phyloP scores from a whole-genome alignment of 2,797 vertebrate genomes.

The Florisuga fusca region DNA sequence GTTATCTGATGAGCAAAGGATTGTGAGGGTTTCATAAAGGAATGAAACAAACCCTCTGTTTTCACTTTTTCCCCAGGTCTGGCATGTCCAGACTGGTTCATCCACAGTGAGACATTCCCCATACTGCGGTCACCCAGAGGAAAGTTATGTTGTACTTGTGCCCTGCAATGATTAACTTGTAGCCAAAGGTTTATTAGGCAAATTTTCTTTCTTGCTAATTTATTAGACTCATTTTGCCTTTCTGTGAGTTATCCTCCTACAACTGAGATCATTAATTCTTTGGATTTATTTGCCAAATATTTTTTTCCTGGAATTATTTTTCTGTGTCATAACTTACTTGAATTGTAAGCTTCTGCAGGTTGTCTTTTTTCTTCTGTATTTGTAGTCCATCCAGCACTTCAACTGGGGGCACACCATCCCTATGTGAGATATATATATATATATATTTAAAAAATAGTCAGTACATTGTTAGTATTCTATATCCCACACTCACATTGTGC shows the following conservation, averaged over 20 bases:
- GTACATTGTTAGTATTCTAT: slow-evolving; percentile 18
- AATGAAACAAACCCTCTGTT: neutral
- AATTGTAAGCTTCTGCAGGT: neutral
- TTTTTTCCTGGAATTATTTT: neutral
- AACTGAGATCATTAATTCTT: neutral
- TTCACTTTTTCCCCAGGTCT: neutral
- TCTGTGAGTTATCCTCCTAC: neutral
- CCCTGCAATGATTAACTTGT: neutral
- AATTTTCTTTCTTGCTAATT: slow-evolving; percentile 12
- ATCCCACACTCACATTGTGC: neutral
- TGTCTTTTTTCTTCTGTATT: slow-evolving; percentile 19
- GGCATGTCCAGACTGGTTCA: neutral
- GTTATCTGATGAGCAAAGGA: neutral
- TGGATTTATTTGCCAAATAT: slow-evolving; percentile 19
- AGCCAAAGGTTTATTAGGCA: neutral
- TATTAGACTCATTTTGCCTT: neutral
- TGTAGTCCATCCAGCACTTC: slow-evolving; percentile 31
- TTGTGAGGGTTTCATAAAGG: neutral
- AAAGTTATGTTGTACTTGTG: neutral
- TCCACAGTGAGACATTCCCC: neutral
- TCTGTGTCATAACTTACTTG: neutral
- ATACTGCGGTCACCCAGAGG: neutral
- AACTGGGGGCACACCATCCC: neutral
- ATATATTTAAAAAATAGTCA: neutral
- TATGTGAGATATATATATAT: neutral